Evolutionary conservation across 2,888 invertebrate species (phyloP), one percentile per base, ranked within the genome.

Genomic region (Parthenolecanium corni): DNA sequence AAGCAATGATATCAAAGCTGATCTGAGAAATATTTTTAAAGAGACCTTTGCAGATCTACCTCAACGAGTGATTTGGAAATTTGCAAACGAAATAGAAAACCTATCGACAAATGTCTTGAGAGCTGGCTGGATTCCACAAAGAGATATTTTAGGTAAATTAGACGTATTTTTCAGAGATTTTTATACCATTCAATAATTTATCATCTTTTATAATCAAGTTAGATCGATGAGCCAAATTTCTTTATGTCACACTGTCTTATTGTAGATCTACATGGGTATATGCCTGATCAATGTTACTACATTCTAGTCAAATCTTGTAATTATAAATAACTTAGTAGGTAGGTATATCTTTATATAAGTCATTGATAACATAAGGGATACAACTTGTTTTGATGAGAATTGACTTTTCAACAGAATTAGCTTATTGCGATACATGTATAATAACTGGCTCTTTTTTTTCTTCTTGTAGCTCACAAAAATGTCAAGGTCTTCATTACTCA

Each of bases 51-150:
- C 76, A 0, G 76, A 78, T 64, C 73, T 88, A 20, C 81, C 84
- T 1, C 80, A 85, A 67, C 79, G 81, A 66, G 80, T 89, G 40
- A 75, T 89, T 52, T 89, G 86, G 87, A 87, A 86, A 76, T 86
- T 84, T 83, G 86, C 87, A 70, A 79, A 82, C 24, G 74, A 77
- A 4, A 70, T 81, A 67, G 73, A 76, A 0, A 74, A 76, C 31
- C 77, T 82, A 67, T 80, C 82, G 23, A 74, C 78, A 57, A 86
- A 86, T 71, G 74, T 87, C 6, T 79, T 79, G 71, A 72, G 79
- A 6, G 76, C 76, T 47, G 78, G 77, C 65, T 87, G 86, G 86
- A 71, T 85, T 68, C 89, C 89, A 1, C 90, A 90, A 70, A 81
- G 82, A 69, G 85, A 86, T 70, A 78, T 90, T 70, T 75, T 90